phyloP scores from a whole-genome alignment of 2,888 invertebrate genomes.

The Calameuta idolon region DNA sequence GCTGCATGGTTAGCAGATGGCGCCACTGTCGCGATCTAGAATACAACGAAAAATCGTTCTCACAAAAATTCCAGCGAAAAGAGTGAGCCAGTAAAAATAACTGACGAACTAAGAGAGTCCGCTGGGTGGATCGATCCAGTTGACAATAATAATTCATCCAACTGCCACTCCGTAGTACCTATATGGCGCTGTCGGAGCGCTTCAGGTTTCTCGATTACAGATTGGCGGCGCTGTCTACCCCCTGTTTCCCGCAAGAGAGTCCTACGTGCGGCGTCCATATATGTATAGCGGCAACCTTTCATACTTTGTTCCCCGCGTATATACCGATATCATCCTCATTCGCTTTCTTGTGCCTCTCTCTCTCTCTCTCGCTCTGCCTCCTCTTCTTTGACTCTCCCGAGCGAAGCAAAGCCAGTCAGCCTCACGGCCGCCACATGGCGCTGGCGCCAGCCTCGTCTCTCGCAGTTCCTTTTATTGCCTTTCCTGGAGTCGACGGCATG shows the following conservation, averaged over 20 bases:
- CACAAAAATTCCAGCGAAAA: background rate
- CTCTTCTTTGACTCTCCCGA: background rate
- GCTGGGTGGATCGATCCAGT: background rate
- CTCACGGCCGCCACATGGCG: conserved; percentile 46
- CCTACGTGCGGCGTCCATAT: background rate
- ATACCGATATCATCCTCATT: background rate
- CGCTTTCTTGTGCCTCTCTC: background rate
- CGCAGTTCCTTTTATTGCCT: conserved; percentile 45
- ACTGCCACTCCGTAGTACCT: conserved; percentile 12
- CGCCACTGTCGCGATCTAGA: background rate
- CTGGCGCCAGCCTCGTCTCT: conserved; percentile 51
- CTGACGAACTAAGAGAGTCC: background rate
- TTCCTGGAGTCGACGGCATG: conserved; percentile 34
- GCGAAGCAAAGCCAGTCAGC: conserved; percentile 3
- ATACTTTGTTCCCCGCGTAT: background rate
- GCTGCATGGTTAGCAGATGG: background rate
- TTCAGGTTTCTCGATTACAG: conserved; percentile 28
- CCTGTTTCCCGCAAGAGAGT: background rate
- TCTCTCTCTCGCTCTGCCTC: too few species aligned
- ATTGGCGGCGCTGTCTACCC: conserved; percentile 21
- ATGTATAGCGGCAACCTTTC: background rate
- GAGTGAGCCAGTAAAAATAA: background rate
- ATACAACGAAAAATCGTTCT: background rate
- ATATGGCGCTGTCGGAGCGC: conserved; percentile 22
- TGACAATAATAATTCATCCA: background rate